These are phyloP conservation scores for Myiotriccus ornatus DNA, from an alignment of 2,797 vertebrate species.

Conservation along the genomic window DNA sequence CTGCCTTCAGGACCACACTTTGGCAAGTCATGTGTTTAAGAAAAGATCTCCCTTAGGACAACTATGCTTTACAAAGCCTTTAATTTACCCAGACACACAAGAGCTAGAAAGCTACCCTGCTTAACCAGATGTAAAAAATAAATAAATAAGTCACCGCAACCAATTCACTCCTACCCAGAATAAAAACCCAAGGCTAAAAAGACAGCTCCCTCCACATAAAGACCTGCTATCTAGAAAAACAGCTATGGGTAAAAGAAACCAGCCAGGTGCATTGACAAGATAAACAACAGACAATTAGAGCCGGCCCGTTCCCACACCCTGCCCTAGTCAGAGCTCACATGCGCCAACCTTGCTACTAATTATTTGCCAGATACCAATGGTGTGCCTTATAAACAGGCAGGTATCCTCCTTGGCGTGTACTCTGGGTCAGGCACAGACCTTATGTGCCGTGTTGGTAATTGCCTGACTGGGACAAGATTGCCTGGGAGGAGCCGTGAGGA, in stretches of 20 bases:
- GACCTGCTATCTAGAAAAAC: constrained; percentile 35
- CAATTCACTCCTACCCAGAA: not conserved
- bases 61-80: not conserved
- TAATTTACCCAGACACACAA: not conserved
- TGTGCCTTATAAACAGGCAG: constrained; percentile 26
- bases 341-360: constrained; percentile 22
- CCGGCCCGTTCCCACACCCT: constrained; percentile 45
- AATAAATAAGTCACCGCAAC: not conserved
- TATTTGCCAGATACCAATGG: constrained; percentile 21
- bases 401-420: not conserved
- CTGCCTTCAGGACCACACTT: not conserved
- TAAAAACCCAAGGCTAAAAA: not conserved
- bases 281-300: constrained; percentile 63
- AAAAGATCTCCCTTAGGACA: not conserved
- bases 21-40: not conserved
- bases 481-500: not conserved
- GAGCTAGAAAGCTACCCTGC: not conserved
- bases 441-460: rapidly evolving
- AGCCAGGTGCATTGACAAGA: constrained; percentile 24
- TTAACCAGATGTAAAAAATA: not conserved
- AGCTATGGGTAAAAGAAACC: constrained; percentile 23
- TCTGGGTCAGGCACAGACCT: not conserved
- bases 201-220: not conserved
- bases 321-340: constrained; percentile 37
- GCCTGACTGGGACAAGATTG: not conserved